phyloP scores from a whole-genome alignment of 1,140 invertebrate species.

The Chlorops oryzae region DNA sequence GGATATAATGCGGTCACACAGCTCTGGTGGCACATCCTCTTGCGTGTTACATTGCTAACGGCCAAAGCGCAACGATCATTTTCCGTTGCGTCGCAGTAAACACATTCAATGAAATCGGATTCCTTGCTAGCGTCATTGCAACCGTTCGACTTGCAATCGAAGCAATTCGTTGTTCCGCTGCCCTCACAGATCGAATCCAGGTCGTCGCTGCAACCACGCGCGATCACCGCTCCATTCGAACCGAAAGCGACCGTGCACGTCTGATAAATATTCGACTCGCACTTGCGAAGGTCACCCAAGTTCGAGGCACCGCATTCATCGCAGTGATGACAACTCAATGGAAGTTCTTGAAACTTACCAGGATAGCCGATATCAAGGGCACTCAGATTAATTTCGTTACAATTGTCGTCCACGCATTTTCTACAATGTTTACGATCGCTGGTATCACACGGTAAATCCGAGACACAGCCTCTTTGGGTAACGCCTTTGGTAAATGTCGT shows the following conservation, averaged over 20 bases:
- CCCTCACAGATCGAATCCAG: slow-evolving; percentile 14
- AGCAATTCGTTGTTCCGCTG: slow-evolving; percentile 18
- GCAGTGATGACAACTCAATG: slow-evolving; percentile 15
- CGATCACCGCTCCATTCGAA: slow-evolving; percentile 20
- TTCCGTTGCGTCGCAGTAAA: slow-evolving; percentile 29
- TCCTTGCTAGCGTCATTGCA: slow-evolving; percentile 27
- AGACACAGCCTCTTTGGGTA: slow-evolving; percentile 28
- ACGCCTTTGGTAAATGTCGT: slow-evolving; percentile 27
- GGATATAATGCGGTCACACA: slow-evolving; percentile 39
- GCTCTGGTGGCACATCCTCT: slow-evolving; percentile 24
- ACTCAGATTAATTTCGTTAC: slow-evolving; percentile 4
- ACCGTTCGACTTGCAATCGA: slow-evolving; percentile 33
- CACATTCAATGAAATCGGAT: slow-evolving; percentile 25
- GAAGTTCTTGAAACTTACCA: slow-evolving; percentile 12
- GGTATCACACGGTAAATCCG: slow-evolving; percentile 29
- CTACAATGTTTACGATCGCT: slow-evolving; percentile 15
- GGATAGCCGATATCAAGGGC: slow-evolving; percentile 8
- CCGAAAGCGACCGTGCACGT: slow-evolving; percentile 30
- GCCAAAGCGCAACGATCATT: slow-evolving; percentile 28
- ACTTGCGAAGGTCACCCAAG: slow-evolving; percentile 23
- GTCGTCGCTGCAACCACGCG: slow-evolving; percentile 36
- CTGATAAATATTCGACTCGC: slow-evolving; percentile 25
- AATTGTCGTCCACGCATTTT: neutral
- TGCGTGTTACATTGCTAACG: slow-evolving; percentile 19
- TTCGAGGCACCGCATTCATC: slow-evolving; percentile 6